A percentile compares a stretch with the other conserved stretches of the same genome.
Evolutionary conservation across 2,113 vertebrate genomes (phyloP).

Genomic region (Aplodontia rufa): DNA sequence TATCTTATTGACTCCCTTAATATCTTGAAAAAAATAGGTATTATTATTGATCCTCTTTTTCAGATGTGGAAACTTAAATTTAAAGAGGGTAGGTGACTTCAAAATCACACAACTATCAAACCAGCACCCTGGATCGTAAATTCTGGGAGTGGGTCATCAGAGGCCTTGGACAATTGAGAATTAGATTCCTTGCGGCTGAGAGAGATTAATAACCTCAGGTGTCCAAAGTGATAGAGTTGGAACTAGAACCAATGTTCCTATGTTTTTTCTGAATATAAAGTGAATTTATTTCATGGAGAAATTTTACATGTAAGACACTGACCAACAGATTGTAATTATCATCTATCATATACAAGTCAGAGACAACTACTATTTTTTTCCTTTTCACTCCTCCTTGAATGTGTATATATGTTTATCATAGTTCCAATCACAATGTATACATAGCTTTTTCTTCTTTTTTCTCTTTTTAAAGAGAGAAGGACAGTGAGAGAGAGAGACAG

Average conservation of each 20-base stretch:
- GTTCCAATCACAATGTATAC: neutral
- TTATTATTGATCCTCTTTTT: neutral
- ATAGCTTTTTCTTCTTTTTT: no score
- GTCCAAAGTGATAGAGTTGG: neutral
- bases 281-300: neutral
- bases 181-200: neutral
- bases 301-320: neutral
- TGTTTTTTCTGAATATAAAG: conserved; percentile 3
- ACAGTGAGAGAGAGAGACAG: no score
- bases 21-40: neutral
- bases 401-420: neutral
- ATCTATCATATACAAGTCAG: neutral
- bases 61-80: neutral
- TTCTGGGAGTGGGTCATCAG: neutral
- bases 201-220: neutral
- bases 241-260: neutral
- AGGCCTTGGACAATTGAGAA: neutral
- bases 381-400: neutral
- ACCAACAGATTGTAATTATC: neutral
- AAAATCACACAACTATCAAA: neutral
- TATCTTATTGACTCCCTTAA: neutral
- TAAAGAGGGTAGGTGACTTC: neutral
- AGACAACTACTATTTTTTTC: neutral
- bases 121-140: neutral
- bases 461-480: no score